Percentiles rank a stretch among this genome's conserved stretches.
Evolutionary conservation across 2,888 invertebrate genomes (phyloP).

Genomic region (Ommatoiulus sabulosus): DNA sequence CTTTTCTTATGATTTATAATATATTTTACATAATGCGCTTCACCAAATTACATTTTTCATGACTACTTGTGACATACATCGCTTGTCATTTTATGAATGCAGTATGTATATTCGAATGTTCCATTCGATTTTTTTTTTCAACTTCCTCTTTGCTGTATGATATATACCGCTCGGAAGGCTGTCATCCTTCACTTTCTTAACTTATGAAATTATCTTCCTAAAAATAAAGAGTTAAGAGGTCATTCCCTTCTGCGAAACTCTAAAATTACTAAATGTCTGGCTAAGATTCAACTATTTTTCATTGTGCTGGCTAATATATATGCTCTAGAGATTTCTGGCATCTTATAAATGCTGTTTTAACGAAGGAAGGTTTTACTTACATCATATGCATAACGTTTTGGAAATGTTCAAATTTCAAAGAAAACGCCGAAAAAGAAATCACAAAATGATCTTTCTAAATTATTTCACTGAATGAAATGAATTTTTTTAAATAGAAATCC

Average conservation of each 20-base stretch:
- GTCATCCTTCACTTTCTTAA: constrained; percentile 4
- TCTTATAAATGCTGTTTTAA: neutral
- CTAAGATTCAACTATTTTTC: constrained; percentile 20
- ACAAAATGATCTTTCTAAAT: too few species aligned
- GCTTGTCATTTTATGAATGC: neutral
- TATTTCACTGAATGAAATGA: too few species aligned
- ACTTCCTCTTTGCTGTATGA: neutral
- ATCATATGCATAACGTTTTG: too few species aligned
- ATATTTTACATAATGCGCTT: neutral
- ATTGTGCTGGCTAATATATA: neutral
- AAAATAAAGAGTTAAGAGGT: constrained; percentile 33
- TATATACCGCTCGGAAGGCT: neutral
- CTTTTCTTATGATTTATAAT: neutral
- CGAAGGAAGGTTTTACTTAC: neutral
- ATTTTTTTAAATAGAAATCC: too few species aligned
- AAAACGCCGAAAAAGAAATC: too few species aligned
- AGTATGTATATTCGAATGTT: neutral
- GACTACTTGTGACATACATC: neutral
- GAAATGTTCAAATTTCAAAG: too few species aligned
- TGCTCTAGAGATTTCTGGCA: neutral
- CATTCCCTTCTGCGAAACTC: neutral
- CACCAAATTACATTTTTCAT: neutral
- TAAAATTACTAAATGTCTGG: constrained; percentile 13
- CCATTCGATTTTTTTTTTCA: neutral
- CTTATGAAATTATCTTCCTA: constrained; percentile 33